These are phyloP conservation scores for Poecilia gillii DNA, from an alignment of 2,797 vertebrate genomes.

Conservation along the genomic window DNA sequence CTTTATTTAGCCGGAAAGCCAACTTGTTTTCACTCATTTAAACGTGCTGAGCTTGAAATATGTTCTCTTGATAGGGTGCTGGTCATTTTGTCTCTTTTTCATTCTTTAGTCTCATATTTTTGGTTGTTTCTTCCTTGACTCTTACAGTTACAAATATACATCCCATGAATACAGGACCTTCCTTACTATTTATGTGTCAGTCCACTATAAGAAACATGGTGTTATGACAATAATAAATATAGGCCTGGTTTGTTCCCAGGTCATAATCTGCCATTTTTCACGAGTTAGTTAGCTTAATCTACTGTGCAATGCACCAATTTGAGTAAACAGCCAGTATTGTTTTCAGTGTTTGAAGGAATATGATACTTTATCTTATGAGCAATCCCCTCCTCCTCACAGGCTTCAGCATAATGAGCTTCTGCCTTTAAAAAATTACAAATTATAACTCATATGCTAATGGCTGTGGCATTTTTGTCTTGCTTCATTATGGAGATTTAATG, in stretches of 20 bases:
- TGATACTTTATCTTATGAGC: slow-evolving; percentile 41
- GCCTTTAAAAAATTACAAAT: slow-evolving; percentile 67
- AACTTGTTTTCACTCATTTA: not conserved
- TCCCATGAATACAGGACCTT: not conserved
- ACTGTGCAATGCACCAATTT: not conserved
- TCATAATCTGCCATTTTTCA: not conserved
- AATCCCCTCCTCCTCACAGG: slow-evolving; percentile 55
- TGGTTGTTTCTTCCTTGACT: not conserved
- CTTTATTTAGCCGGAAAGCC: not conserved
- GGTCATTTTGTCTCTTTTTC: not conserved
- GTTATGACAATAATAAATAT: too few relatives aligned
- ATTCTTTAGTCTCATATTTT: not conserved
- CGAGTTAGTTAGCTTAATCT: not conserved
- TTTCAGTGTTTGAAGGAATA: slow-evolving; percentile 48
- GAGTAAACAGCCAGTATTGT: slow-evolving; percentile 46
- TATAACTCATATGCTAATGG: slow-evolving; percentile 73
- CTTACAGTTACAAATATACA: not conserved
- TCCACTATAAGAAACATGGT: too few relatives aligned
- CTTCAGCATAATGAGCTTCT: slow-evolving; percentile 61
- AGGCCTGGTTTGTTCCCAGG: not conserved
- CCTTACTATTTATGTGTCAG: not conserved
- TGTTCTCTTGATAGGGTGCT: not conserved
- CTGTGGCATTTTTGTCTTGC: slow-evolving; percentile 69
- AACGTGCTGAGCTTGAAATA: not conserved
- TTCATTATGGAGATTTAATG: slow-evolving; percentile 78